Conservation (phyloP, 2,888 invertebrate genomes). For the Drosophila demipolita region DNA sequence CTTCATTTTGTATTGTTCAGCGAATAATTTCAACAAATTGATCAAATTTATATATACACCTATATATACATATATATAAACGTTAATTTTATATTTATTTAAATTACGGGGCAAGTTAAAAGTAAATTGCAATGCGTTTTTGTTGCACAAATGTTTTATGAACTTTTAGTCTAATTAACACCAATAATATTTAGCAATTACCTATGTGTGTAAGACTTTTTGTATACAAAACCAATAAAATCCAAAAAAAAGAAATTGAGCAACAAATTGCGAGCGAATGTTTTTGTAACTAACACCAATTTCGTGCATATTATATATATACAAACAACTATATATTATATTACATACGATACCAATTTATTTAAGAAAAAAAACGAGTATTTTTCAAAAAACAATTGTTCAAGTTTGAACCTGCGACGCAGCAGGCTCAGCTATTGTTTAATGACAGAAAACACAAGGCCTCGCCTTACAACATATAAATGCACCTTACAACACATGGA, state of each 20-base stretch:
- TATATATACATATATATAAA: slow-evolving; percentile 51
- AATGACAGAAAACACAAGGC: too few relatives aligned
- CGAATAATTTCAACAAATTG: slow-evolving; percentile 72
- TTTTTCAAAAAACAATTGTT: slow-evolving; percentile 81
- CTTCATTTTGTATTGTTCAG: slow-evolving; percentile 59
- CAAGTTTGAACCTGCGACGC: too few relatives aligned
- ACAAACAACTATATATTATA: slow-evolving; percentile 38
- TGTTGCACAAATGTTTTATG: slow-evolving; percentile 80
- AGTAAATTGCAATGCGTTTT: slow-evolving; percentile 76
- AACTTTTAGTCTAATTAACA: slow-evolving; percentile 75
- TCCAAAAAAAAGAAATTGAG: slow-evolving; percentile 51
- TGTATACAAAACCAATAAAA: slow-evolving; percentile 56
- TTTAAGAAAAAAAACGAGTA: slow-evolving; percentile 69
- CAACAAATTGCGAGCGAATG: slow-evolving; percentile 46
- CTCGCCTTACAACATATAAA: too few relatives aligned
- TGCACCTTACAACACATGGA: too few relatives aligned
- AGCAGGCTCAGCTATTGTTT: too few relatives aligned
- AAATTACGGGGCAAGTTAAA: slow-evolving; percentile 50
- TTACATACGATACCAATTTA: slow-evolving; percentile 71
- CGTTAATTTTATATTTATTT: slow-evolving; percentile 75
- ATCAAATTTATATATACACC: slow-evolving; percentile 64
- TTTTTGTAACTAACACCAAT: slow-evolving; percentile 82
- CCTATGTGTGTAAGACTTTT: slow-evolving; percentile 61
- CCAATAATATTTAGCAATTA: slow-evolving; percentile 67
- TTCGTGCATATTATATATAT: slow-evolving; percentile 44